Conservation (phyloP, 2,888 invertebrate genomes). For the Tiliacea aurago region DNA sequence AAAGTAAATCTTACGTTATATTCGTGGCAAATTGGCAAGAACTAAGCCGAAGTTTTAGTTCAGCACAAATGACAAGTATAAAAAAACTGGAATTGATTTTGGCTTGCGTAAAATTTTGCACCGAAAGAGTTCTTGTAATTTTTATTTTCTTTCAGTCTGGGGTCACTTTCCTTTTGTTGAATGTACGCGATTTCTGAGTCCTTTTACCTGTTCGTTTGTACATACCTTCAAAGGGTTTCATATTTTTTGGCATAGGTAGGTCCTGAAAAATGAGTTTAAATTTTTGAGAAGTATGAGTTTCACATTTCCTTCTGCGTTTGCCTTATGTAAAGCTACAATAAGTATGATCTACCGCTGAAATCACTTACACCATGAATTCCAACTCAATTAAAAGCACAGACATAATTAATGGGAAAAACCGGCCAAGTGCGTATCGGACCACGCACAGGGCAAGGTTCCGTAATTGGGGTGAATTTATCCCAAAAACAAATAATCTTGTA, state of each 20-base stretch:
- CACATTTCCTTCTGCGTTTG: neutral
- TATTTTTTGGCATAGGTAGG: neutral
- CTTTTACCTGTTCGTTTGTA: slow-evolving; percentile 6
- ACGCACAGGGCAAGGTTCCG: too few relatives aligned
- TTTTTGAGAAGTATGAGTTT: neutral
- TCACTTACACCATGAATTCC: too few relatives aligned
- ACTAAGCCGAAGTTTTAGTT: neutral
- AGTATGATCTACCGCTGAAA: too few relatives aligned
- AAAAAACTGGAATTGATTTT: slow-evolving; percentile 3
- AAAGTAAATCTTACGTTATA: neutral
- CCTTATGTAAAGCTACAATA: neutral
- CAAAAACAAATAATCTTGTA: too few relatives aligned
- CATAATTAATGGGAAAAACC: neutral
- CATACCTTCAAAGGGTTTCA: neutral
- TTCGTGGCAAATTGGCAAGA: neutral
- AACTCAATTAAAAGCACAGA: neutral
- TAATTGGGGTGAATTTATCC: too few relatives aligned
- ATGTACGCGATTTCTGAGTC: slow-evolving; percentile 3
- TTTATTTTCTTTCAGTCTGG: slow-evolving; percentile 18
- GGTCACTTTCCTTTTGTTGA: slow-evolving; percentile 21
- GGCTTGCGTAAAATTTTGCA: slow-evolving; percentile 1
- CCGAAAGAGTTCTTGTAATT: slow-evolving; percentile 2
- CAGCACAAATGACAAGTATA: neutral
- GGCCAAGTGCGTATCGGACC: too few relatives aligned
- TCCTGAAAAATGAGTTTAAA: neutral